Evolutionary conservation across 2,113 vertebrate species (phyloP), one percentile per base, ranked within the genome.

Genomic region (Ammodytes marinus): DNA sequence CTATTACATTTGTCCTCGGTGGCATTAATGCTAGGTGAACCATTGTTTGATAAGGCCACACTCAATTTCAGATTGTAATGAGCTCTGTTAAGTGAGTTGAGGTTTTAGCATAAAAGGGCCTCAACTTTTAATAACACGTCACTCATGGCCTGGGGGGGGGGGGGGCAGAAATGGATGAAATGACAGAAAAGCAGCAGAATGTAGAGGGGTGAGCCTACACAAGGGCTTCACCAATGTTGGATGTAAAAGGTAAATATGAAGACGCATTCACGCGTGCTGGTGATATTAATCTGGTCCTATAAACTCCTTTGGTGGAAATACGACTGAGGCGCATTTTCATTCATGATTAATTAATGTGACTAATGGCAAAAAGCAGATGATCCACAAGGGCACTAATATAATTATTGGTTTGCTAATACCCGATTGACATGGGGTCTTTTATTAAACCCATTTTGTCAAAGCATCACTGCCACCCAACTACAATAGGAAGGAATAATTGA

Each of bases 11-110:
- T 49, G 45, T 55, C 52, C 15, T 19, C 8, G 35, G 7, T 43
- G 65, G 57, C 57, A 57, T 69, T 74, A 74, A 84, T 54, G 53
- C 52, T 3, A 8, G 53, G 64, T 69, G 69, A 68, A 35, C 60
- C 9, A 35, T 46, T 47, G 39, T 52, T 80, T 80, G 54, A 54
- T 37, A 49, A 42, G 66, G 55, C 52, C 4, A 13, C 4, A 37
- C 46, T 75, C 43, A 67, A 54, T 66, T 60, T 19, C 10, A 65
- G 39, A 66, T 55, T 15, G 39, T 46, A 42, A 71, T 82, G 45
- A 82, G 66, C 7, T 35, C 1, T 3, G 53, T 42, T 13, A 35
- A 40, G 67, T 59, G 55, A 66, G 46, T 45, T 15, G 13, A 58
- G 55, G n/a, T 52, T 39, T 69, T 15, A 57, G 50, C 45, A 49